A percentile compares a stretch with the other conserved stretches of the same genome.
Conservation (phyloP, 2,888 invertebrate genomes). For the Scelioninae gen. 2 region DNA sequence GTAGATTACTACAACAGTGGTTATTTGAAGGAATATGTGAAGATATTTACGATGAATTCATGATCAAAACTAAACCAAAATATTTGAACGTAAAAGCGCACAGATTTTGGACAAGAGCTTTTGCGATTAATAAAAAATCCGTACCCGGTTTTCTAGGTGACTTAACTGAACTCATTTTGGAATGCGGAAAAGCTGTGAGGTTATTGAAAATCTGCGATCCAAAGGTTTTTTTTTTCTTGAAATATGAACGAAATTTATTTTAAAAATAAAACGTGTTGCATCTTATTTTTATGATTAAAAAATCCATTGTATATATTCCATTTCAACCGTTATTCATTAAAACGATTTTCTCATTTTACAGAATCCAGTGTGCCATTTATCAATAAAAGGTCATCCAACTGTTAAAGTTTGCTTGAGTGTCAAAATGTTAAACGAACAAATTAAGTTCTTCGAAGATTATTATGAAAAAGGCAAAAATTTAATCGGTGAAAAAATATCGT, state of each 20-base stretch:
- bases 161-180: constrained; percentile 80
- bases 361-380: constrained; percentile 78
- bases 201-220: constrained; percentile 83
- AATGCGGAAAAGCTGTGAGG: constrained; percentile 85
- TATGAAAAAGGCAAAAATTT: constrained; percentile 76
- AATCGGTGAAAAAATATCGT: constrained; percentile 64
- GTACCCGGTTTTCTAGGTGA: constrained; percentile 83
- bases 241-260: no score
- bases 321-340: not conserved
- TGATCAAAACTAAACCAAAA: constrained; percentile 83
- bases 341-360: constrained; percentile 62
- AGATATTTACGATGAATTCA: constrained; percentile 89
- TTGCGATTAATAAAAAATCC: constrained; percentile 75
- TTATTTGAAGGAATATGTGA: constrained; percentile 89
- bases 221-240: constrained; percentile 76
- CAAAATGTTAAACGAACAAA: constrained; percentile 76
- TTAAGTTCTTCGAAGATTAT: constrained; percentile 76
- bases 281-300: no score
- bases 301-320: no score
- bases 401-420: constrained; percentile 78
- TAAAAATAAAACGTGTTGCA: no score
- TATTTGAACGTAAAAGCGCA: constrained; percentile 81
- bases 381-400: constrained; percentile 77
- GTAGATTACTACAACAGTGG: constrained; percentile 86
- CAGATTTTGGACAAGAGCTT: constrained; percentile 83